Base-by-base conservation (phyloP, 2,113 vertebrate genomes). In the Lipophrys pholis region DNA sequence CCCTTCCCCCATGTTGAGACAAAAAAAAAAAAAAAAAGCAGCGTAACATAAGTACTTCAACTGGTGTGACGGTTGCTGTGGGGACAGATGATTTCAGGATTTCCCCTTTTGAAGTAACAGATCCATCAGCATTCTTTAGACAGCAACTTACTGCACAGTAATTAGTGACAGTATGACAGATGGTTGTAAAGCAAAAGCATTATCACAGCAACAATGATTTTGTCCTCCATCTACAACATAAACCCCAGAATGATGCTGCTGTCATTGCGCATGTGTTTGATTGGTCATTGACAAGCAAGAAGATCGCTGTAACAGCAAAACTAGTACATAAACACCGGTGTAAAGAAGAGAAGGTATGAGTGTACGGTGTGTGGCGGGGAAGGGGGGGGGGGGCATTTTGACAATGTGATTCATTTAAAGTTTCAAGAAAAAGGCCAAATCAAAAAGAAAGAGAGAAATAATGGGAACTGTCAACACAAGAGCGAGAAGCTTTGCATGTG, bases 181-280 rank as follows among this genome's bases (percentile, higher is more conserved):
- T 16, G 41, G 39, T 48, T 16, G 51, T 48, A 48, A 15, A 36
- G 11, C 2, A 14, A 8, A 50, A 58, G 51, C 46, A 3, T 15
- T 14, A 43, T 14, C 39, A 45, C 38, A 38, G 43, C 41, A 36
- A 10, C 56, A 21, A 8, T 64, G 21, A 40, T 16, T 35, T 56
- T 7, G 41, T 53, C 14, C 38, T 60, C 39, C 40, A 21, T 60
- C 39, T 46, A 21, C 46, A 38, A 38, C 46, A n/a, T 41, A 36
- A 80, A 69, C 40, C 35, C 50, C 16, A 43, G 49, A 73, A 51
- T 73, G 15, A 43, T 21, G 7, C 7, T 0, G 11, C 50, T 55
- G 42, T 52, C 42, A n/a, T 11, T 14, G 12, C 11, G 8, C 16
- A 38, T 1, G 0, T 3, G 54, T 80, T 38, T 21, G n/a, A 59